Evolutionary conservation across 2,797 vertebrate species (phyloP), one percentile per base, ranked within the genome.

Genomic region (Chaetophractus vellerosus): DNA sequence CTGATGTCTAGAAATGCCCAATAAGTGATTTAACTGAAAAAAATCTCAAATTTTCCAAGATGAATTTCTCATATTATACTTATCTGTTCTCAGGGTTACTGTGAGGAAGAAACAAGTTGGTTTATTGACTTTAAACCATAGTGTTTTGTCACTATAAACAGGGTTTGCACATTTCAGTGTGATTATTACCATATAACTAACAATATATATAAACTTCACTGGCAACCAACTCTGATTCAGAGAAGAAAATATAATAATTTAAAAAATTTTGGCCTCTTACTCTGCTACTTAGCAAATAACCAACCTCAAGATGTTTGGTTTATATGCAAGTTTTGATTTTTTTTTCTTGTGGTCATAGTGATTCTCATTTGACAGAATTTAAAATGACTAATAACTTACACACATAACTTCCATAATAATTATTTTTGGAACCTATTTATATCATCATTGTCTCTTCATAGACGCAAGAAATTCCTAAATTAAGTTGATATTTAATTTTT

Each of bases 231-330:
- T 91, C 23, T 95, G 28, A 41, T 0, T 88, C 16, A 89, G 11
- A 71, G 57, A 80, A 41, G n/a, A 97, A 91, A 1, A 96, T n/a
- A n/a, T n/a, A 95, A 75, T 76, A 55, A 63, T 68, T 81, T 76
- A n/a, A 64, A 95, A 92, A 64, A 75, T 92, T 63, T 61, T 69
- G 24, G 82, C 18, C 9, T 52, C 88, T n/a, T 36, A 69, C 59
- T 69, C 26, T 55, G 3, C 38, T 74, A 57, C 68, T 41, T 64
- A 76, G 75, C 6, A 90, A 72, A 57, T 80, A 38, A 33, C 48
- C 57, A 78, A 26, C 3, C 50, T 0, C 26, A 24, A 71, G 0
- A 0, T 45, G 18, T 95, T 87, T 78, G 19, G 7, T 31, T 63
- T 69, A 50, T 69, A n/a, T 79, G 33, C 9, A 87, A 79, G 2